Evolutionary conservation across 1,140 invertebrate species (phyloP), one percentile per base, ranked within the genome.

Genomic region (Aradophagus sp.): DNA sequence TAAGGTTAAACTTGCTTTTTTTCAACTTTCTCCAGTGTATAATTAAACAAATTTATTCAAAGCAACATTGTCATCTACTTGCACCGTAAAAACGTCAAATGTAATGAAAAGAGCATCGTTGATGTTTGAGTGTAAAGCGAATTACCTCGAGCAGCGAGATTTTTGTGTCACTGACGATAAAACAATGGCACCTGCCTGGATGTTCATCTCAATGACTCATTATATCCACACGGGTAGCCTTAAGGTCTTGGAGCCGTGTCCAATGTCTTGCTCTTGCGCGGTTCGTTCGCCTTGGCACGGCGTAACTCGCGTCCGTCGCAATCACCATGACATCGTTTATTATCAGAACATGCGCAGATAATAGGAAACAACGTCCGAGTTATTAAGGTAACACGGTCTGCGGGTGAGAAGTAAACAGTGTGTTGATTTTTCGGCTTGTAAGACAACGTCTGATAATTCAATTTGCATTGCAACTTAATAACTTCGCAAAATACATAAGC

Each of bases 251-350:
- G n/a, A n/a, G n/a, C n/a, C n/a, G n/a, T n/a, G n/a, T n/a, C n/a
- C n/a, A n/a, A n/a, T n/a, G n/a, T n/a, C n/a, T n/a, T n/a, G n/a
- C n/a, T n/a, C n/a, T n/a, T n/a, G n/a, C n/a, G n/a, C n/a, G n/a
- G n/a, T n/a, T 52, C 45, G 50, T 67, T 73, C 58, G 61, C 69
- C 69, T 67, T 73, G 62, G 58, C 62, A 59, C 53, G 34, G 39
- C 13, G 48, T 42, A 20, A 36, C 36, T 53, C 35, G 35, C 52
- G 45, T 42, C 17, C 58, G 42, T 48, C 23, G 27, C 41, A 55
- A 41, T 53, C 12, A 39, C 69, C 50, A 19, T 52, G 55, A 56
- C 69, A 56, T 61, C 45, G 56, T 55, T 72, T 61, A 55, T 50
- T 48, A 62, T 42, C 58, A 36, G 27, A 27, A 27, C 19, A 38